Conservation (phyloP, 2,888 invertebrate genomes). For the Hipparchia semele region DNA sequence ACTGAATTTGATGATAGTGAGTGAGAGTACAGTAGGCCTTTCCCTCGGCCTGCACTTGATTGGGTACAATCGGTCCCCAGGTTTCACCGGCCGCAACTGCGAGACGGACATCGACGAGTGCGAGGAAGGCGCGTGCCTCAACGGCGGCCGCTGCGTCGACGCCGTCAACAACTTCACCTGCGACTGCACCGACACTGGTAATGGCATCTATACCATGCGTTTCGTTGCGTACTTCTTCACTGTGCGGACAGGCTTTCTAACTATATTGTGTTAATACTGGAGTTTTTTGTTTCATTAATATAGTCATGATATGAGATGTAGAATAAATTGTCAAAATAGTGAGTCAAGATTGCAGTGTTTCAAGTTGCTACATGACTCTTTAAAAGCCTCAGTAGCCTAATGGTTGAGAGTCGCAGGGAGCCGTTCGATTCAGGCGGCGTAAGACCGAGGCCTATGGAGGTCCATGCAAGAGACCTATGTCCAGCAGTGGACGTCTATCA, state of each 20-base stretch:
- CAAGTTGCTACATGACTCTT: too few relatives aligned
- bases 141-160: slow-evolving; percentile 89
- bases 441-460: too few relatives aligned
- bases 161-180: slow-evolving; percentile 89
- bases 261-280: not conserved
- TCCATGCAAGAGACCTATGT: too few relatives aligned
- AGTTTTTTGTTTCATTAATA: too few relatives aligned
- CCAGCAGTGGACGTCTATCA: too few relatives aligned
- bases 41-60: not conserved
- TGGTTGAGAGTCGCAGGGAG: too few relatives aligned
- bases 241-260: not conserved
- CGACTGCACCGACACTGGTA: slow-evolving; percentile 88
- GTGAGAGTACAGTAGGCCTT: too few relatives aligned
- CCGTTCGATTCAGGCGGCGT: too few relatives aligned
- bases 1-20: not conserved
- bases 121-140: slow-evolving; percentile 84
- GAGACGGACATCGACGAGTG: slow-evolving; percentile 92
- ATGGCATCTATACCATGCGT: not conserved
- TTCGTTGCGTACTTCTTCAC: not conserved
- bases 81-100: slow-evolving; percentile 87
- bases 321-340: too few relatives aligned
- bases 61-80: slow-evolving; percentile 52
- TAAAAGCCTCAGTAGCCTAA: too few relatives aligned
- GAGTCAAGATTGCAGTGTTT: too few relatives aligned
- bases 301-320: too few relatives aligned